A percentile compares a stretch with the other conserved stretches of the same genome.
These are phyloP conservation scores for Sebastes aleutianus DNA, from an alignment of 2,797 vertebrate genomes.

Conservation along the genomic window DNA sequence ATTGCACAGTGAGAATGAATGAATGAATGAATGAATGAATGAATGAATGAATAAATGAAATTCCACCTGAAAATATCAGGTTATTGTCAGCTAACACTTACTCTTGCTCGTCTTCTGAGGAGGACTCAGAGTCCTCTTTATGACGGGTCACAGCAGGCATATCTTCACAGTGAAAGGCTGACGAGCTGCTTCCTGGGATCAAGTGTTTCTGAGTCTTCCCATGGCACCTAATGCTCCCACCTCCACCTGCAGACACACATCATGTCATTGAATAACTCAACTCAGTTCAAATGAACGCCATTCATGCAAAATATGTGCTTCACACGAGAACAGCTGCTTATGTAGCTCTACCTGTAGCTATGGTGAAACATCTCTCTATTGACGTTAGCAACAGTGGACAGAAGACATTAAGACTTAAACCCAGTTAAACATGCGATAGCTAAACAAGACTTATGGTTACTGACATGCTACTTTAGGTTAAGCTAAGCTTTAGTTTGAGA, in stretches of 20 bases:
- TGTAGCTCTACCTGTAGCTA: background rate
- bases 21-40: no score
- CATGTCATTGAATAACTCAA: background rate
- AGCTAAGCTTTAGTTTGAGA: conserved; percentile 5
- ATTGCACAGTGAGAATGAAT: no score
- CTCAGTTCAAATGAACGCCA: background rate
- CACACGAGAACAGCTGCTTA: background rate
- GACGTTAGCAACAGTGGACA: background rate
- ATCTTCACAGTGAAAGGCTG: conserved; percentile 71
- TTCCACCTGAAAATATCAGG: no score
- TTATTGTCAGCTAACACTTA: conserved; percentile 57
- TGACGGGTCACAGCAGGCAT: conserved; percentile 86
- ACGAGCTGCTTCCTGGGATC: conserved; percentile 51
- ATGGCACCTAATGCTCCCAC: conserved; percentile 40
- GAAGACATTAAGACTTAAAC: background rate
- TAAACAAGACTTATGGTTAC: background rate
- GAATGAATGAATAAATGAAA: no score
- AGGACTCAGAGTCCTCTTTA: conserved; percentile 84
- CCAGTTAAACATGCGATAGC: conserved; percentile 1
- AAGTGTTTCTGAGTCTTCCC: conserved; percentile 43
- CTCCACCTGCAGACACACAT: conserved; percentile 36
- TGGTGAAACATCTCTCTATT: background rate
- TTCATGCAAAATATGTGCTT: background rate
- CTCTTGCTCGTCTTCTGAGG: conserved; percentile 85
- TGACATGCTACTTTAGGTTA: background rate